Base-by-base conservation (phyloP, 1,140 invertebrate genomes). In the Ceratina calcarata region DNA sequence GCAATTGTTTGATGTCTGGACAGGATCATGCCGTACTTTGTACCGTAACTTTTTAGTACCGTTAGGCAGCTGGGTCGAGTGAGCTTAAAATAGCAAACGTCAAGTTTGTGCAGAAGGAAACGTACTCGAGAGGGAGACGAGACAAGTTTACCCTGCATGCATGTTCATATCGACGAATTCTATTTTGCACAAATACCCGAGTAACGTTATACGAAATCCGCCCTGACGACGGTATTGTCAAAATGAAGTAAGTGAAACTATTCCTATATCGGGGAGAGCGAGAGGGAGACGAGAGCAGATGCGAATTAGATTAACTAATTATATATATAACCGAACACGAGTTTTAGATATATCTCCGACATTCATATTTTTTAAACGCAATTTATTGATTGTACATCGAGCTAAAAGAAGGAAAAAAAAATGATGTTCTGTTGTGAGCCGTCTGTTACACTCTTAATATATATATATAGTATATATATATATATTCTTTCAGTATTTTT, bases 361-460 rank as follows among this genome's bases (percentile, higher is more conserved):
- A 88, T 91, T 86, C 85, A 89, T 92, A 90, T 91, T 92, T 91
- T 91, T 86, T 88, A 16, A 88, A 83, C 20, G 74, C 58, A 65
- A 80, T 78, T 84, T 82, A 86, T 84, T 82, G 58, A 86, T 78
- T 81, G 49, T 79, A 80, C 73, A 85, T 87, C 70, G 77, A 86
- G 74, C 75, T 84, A 57, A 53, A 70, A 65, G 37, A 61, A 70
- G 37, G 27, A 20, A 45, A 45, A 45, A 45, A 45, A 45, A 45
- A 45, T 45, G 37, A 45, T 45, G 32, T 86, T 86, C 53, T 78
- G 55, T 86, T 84, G 60, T 75, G 15, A 81, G 27, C 61, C 62
- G 49, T 81, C 81, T 79, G 69, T 84, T 81, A 75, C 66, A 84
- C 75, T 68, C 57, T 45, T 45, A 45, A 45, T 45, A 45, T 45